phyloP scores from a whole-genome alignment of 2,888 invertebrate genomes.

The Caenorhabditis becei region DNA sequence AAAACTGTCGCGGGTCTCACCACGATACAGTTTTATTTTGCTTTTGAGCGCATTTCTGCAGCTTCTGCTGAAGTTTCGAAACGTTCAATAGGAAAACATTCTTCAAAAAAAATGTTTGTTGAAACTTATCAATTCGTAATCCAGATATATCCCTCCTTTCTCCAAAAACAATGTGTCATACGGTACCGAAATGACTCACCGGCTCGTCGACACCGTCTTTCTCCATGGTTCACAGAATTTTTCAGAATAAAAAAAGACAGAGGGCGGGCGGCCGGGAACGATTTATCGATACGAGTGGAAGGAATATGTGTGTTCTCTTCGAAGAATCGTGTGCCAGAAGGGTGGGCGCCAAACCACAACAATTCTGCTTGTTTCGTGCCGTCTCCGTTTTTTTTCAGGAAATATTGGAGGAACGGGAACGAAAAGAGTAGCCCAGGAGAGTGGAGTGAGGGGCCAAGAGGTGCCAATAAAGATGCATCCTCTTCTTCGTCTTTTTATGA shows the following conservation, averaged over 20 bases:
- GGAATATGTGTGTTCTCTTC: background rate
- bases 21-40: slow-evolving; percentile 9
- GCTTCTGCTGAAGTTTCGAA: too few species aligned
- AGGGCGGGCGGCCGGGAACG: slow-evolving; percentile 15
- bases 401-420: slow-evolving; percentile 27
- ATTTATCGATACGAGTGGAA: background rate
- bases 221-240: slow-evolving; percentile 28
- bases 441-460: slow-evolving; percentile 42
- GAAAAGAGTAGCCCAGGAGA: slow-evolving; percentile 10
- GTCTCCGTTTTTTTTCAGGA: slow-evolving; percentile 44
- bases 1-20: background rate
- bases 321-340: slow-evolving; percentile 39
- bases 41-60: background rate
- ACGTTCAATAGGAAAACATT: background rate
- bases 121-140: too few species aligned
- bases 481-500: slow-evolving; percentile 41
- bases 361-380: slow-evolving; percentile 44
- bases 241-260: too few species aligned
- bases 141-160: background rate
- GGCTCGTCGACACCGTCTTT: slow-evolving; percentile 47
- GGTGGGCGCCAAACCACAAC: slow-evolving; percentile 41
- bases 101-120: background rate
- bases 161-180: background rate
- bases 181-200: slow-evolving; percentile 27
- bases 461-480: slow-evolving; percentile 44